Base-by-base conservation (phyloP, 2,113 vertebrate genomes). In the Gasterosteus aculeatus region DNA sequence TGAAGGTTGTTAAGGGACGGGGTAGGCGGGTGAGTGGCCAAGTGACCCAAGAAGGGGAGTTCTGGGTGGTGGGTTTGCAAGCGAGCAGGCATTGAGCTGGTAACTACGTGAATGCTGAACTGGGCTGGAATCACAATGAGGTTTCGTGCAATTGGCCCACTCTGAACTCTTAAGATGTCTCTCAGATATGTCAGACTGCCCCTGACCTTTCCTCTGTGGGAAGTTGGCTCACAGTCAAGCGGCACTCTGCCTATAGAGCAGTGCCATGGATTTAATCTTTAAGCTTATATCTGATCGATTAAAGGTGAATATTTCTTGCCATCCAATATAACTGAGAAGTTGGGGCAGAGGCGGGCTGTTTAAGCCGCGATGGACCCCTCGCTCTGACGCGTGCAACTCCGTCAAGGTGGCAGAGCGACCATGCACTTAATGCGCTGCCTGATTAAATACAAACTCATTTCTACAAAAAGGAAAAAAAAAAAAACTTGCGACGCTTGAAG, bases 131-230 rank as follows among this genome's bases (percentile, higher is more conserved):
- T 86, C 51, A 66, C 75, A 85, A 87, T 76, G 41, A 77, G 31
- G 44, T 38, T 74, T 47, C 41, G 49, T 47, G 51, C 60, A 69
- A 66, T 83, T 58, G 78, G 62, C 75, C 72, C 62, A 47, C 72
- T 38, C 71, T 78, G 38, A 63, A 68, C 54, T 64, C 10, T 16
- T 66, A 79, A 77, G 60, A 70, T 82, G 71, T 70, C 61, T 75
- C 81, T 74, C 46, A 66, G 59, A 82, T 42, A 73, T 73, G 61
- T 73, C 78, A 76, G 79, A 61, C 57, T 68, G 67, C 67, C 41
- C 5, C 74, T 86, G 78, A 80, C 81, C 83, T 87, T 85, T 77
- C 74, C 79, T 56, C n/a, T 44, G 63, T 18, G 56, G 76, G 80
- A 73, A 44, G 22, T 44, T 61, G 69, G 44, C 78, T 80, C 71